Conservation (phyloP, 1,140 invertebrate species). For the Oryctes rhinoceros region DNA sequence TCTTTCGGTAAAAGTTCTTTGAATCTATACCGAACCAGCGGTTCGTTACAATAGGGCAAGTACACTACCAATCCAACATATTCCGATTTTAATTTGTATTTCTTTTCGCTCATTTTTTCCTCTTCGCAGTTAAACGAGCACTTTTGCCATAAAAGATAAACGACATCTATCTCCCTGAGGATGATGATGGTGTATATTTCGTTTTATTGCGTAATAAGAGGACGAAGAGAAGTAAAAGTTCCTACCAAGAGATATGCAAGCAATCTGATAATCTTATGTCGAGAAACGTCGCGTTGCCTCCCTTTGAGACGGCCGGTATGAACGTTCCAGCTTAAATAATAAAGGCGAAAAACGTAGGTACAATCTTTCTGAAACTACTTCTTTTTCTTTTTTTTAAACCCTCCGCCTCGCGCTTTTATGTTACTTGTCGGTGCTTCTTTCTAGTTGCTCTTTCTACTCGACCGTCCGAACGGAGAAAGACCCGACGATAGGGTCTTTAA, state of each 20-base stretch:
- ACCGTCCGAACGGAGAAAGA: too few relatives aligned
- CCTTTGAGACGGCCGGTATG: not conserved
- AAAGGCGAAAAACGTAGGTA: not conserved
- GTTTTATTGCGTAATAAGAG: not conserved
- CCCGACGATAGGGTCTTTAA: too few relatives aligned
- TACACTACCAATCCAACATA: too few relatives aligned
- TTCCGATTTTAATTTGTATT: too few relatives aligned
- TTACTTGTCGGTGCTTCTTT: not conserved
- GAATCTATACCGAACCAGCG: too few relatives aligned
- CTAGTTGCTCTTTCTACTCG: too few relatives aligned
- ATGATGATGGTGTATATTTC: not conserved
- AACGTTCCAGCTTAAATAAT: conserved; percentile 5
- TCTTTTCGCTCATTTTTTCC: too few relatives aligned
- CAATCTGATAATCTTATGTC: conserved; percentile 5
- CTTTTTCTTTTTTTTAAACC: not conserved
- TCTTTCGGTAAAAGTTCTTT: too few relatives aligned
- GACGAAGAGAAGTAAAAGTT: not conserved
- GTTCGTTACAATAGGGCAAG: too few relatives aligned
- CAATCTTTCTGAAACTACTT: not conserved
- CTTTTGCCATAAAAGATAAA: not conserved
- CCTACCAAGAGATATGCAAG: not conserved
- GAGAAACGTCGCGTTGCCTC: not conserved
- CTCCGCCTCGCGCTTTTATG: not conserved
- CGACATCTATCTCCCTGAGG: not conserved
- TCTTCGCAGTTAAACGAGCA: not conserved